A percentile compares a stretch with the other conserved stretches of the same genome.
These are phyloP conservation scores for Colostygia pectinataria DNA, from an alignment of 2,888 invertebrate species.

Conservation along the genomic window DNA sequence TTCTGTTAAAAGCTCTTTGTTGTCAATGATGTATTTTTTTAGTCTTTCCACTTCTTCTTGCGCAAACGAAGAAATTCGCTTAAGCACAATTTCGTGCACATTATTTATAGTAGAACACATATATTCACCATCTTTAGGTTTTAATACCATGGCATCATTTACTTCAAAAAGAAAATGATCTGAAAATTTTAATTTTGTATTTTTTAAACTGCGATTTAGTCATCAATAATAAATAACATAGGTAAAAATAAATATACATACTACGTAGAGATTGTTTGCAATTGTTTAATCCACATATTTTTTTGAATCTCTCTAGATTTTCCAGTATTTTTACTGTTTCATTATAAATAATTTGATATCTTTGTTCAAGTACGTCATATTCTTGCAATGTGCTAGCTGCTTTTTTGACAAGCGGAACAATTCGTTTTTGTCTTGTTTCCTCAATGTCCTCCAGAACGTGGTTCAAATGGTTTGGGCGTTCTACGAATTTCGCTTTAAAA, in stretches of 20 bases:
- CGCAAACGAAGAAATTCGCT: conserved; percentile 29
- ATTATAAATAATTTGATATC: too few species aligned
- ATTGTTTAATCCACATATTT: conserved; percentile 42
- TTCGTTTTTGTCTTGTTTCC: conserved; percentile 19
- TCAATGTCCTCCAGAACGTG: conserved; percentile 47
- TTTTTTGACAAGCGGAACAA: conserved; percentile 37
- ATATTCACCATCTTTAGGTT: not conserved
- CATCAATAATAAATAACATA: not conserved
- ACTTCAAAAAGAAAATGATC: not conserved
- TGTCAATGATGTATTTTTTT: conserved; percentile 36
- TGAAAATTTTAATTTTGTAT: not conserved
- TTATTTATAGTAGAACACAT: conserved; percentile 43
- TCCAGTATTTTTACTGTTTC: conserved; percentile 24
- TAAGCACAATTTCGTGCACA: conserved; percentile 32
- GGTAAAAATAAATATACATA: not conserved
- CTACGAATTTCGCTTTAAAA: conserved; percentile 34
- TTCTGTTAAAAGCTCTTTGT: not conserved
- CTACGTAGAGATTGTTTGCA: conserved; percentile 30
- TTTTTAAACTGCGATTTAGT: not conserved
- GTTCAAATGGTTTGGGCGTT: conserved; percentile 47
- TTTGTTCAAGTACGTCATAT: conserved; percentile 25
- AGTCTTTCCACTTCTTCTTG: conserved; percentile 18
- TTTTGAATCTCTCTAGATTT: conserved; percentile 30
- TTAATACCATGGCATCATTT: not conserved
- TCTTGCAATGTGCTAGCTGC: conserved; percentile 29